Evolutionary conservation across 2,797 vertebrate species (phyloP), one percentile per base, ranked within the genome.

Genomic region (Eulemur coronatus): DNA sequence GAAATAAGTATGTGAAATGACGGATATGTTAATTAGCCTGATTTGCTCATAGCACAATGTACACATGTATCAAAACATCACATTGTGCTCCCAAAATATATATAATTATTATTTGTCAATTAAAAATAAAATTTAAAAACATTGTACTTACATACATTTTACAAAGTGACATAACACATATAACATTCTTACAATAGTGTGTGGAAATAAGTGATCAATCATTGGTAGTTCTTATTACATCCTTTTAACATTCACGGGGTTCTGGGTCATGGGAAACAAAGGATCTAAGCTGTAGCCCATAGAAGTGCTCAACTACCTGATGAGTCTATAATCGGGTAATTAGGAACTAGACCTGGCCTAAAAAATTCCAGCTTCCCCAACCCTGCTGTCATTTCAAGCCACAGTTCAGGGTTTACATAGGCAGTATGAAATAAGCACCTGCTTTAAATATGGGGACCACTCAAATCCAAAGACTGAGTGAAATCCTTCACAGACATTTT

Each of bases 291-390:
- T 61, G 14, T 35, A 90, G 35, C 57, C 17, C 30, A 73, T 1
- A 65, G 65, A 67, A 57, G 35, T 84, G 17, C 59, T 69, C 84
- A 18, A 18, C 59, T 96, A 78, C 63, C 65, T 80, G 18, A 48
- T 1, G 30, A 22, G 33, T 91, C 30, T 93, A 72, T 93, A 82
- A 94, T 87, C 26, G 33, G 78, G 22, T 82, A 93, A 63, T 84
- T 65, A 94, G 30, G 38, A 67, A 76, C 18, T 82, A 46, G 18
- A 84, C 10, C 63, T 63, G 17, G 50, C 35, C 59, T 89, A 92
- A 26, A 96, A 89, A 94, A 96, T 26, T 35, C 33, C 46, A 55
- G 26, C 11, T 91, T 96, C 67, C 30, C 28, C 70, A 95, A 75
- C 2, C 41, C 41, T 81, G 28, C 80, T 78, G 35, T 84, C 79